Conservation (phyloP, 2,113 vertebrate genomes). For the Campylomormyrus numenius region DNA sequence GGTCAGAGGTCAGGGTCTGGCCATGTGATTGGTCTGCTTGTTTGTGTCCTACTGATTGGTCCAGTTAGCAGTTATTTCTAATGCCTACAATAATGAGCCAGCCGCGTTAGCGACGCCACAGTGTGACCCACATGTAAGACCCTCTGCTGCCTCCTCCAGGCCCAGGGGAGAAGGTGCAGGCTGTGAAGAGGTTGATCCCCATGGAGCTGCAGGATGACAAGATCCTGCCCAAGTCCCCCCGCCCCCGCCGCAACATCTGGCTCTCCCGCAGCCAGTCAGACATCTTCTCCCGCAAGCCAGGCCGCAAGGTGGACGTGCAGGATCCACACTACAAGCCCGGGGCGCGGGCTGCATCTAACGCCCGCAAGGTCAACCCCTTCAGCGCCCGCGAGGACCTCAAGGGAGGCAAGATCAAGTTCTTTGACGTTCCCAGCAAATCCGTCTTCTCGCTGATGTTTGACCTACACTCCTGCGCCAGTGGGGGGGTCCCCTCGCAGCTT, state of each 20-base stretch:
- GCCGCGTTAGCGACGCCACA: neutral
- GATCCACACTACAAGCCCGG: slow-evolving; percentile 82
- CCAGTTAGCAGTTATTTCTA: neutral
- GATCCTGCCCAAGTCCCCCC: slow-evolving; percentile 86
- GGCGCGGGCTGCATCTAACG: slow-evolving; percentile 43
- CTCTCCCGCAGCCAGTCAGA: slow-evolving; percentile 93
- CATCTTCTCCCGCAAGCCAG: slow-evolving; percentile 82
- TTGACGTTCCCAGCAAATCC: slow-evolving; percentile 89
- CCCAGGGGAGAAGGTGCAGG: slow-evolving; percentile 73
- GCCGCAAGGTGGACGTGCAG: slow-evolving; percentile 77
- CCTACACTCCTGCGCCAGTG: slow-evolving; percentile 69
- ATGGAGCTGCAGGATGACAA: slow-evolving; percentile 73
- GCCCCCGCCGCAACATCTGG: slow-evolving; percentile 84
- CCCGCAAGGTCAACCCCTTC: slow-evolving; percentile 87
- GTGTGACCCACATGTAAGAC: neutral
- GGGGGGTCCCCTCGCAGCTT: slow-evolving; percentile 45
- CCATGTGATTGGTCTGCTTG: neutral
- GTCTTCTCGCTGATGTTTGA: slow-evolving; percentile 93
- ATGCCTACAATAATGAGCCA: neutral
- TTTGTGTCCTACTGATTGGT: neutral
- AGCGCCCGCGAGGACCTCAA: slow-evolving; percentile 89
- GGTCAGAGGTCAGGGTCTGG: neutral
- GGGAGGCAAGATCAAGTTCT: slow-evolving; percentile 92
- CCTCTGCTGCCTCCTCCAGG: slow-evolving; percentile 38
- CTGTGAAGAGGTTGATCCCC: slow-evolving; percentile 81